phyloP scores from a whole-genome alignment of 2,113 vertebrate species.

The Andinoacara biseriatus region DNA sequence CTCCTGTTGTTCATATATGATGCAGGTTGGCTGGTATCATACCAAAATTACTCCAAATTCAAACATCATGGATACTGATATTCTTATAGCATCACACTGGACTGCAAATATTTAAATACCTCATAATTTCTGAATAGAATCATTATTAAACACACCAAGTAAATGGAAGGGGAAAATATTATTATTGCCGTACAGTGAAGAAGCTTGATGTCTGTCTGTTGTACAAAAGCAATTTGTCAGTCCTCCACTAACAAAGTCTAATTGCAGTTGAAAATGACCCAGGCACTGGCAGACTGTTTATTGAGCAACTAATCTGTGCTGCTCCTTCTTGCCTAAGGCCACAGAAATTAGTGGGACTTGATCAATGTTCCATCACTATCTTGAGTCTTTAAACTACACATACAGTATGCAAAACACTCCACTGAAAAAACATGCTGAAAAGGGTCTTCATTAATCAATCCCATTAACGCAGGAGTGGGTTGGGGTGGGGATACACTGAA shows the following conservation, averaged over 20 bases:
- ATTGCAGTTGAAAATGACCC: slow-evolving; percentile 68
- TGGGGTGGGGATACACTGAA: slow-evolving; percentile 38
- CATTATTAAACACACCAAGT: not conserved
- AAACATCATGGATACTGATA: not conserved
- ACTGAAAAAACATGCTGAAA: slow-evolving; percentile 40
- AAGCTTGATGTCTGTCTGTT: slow-evolving; percentile 10
- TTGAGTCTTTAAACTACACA: slow-evolving; percentile 50
- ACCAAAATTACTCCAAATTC: not conserved
- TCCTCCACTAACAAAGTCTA: slow-evolving; percentile 49
- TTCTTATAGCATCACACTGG: not conserved
- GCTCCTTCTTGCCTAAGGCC: slow-evolving; percentile 44
- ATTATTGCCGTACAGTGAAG: slow-evolving; percentile 34
- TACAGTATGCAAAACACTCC: slow-evolving; percentile 44
- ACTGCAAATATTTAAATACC: slow-evolving; percentile 19
- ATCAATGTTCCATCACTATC: slow-evolving; percentile 63
- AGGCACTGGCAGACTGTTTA: slow-evolving; percentile 70
- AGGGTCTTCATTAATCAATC: slow-evolving; percentile 53
- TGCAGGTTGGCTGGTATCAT: not conserved
- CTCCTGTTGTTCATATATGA: not conserved
- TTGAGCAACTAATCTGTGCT: slow-evolving; percentile 73
- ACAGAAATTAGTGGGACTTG: slow-evolving; percentile 13
- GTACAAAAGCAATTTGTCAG: slow-evolving; percentile 41
- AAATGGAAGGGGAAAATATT: slow-evolving; percentile 38
- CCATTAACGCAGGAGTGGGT: slow-evolving; percentile 21
- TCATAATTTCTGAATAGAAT: slow-evolving; percentile 7